These are phyloP conservation scores for Delichon dasypus DNA, from an alignment of 2,797 vertebrate species.

Conservation along the genomic window DNA sequence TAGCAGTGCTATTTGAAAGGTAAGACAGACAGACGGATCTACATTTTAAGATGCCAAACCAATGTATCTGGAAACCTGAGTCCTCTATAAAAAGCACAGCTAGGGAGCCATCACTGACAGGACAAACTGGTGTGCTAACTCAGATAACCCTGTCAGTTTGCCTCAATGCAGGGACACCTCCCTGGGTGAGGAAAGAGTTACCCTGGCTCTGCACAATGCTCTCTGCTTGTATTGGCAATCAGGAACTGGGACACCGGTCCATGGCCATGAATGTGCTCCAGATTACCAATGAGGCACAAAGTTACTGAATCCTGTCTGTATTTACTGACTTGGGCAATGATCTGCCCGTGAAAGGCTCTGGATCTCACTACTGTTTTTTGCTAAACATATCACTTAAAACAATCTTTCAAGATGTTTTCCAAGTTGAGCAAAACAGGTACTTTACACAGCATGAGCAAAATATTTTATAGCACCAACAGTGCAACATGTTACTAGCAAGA, in stretches of 20 bases:
- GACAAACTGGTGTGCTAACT: background rate
- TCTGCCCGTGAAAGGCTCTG: background rate
- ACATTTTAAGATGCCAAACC: slow-evolving; percentile 2
- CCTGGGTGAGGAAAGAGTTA: background rate
- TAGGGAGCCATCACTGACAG: background rate
- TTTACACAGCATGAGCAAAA: background rate
- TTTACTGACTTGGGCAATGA: slow-evolving; percentile 47
- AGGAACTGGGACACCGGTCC: background rate
- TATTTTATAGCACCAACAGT: background rate
- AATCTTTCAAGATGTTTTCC: background rate
- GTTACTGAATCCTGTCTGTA: background rate
- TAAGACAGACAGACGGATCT: background rate
- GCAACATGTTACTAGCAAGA: background rate
- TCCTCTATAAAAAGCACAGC: slow-evolving; percentile 52
- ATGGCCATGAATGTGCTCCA: background rate
- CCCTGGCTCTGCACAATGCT: background rate
- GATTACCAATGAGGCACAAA: background rate
- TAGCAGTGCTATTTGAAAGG: slow-evolving; percentile 20
- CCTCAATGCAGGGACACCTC: background rate
- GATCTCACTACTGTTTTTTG: background rate
- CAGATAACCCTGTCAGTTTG: background rate
- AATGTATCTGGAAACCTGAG: slow-evolving; percentile 51
- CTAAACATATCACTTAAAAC: background rate
- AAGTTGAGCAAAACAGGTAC: background rate
- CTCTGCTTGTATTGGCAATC: slow-evolving; percentile 16